A percentile compares a stretch with the other conserved stretches of the same genome.
phyloP scores from a whole-genome alignment of 2,113 vertebrate genomes.

The Pardalotus punctatus region DNA sequence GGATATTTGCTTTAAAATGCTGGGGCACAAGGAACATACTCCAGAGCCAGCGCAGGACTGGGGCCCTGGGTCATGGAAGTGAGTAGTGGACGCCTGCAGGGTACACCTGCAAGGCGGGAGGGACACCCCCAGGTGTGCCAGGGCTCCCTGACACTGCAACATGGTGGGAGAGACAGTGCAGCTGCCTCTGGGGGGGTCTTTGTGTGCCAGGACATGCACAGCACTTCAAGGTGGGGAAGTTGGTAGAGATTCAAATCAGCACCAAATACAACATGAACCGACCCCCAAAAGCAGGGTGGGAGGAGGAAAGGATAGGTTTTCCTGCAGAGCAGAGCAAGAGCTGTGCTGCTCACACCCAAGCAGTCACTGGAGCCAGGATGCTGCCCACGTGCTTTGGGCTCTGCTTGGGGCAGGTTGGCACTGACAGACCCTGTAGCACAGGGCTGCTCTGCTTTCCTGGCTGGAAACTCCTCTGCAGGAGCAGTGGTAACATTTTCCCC shows the following conservation, averaged over 20 bases:
- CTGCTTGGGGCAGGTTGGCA: background rate
- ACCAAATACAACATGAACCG: background rate
- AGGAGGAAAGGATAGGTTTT: background rate
- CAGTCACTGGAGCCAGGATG: background rate
- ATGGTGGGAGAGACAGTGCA: background rate
- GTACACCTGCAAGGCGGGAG: background rate
- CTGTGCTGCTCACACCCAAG: background rate
- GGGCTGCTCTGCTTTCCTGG: background rate
- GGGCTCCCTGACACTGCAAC: background rate
- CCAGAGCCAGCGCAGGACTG: accelerated
- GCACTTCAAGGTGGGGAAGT: background rate
- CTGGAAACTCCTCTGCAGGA: background rate
- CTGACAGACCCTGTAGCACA: background rate
- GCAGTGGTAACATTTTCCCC: background rate
- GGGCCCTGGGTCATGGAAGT: background rate
- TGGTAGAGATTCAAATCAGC: background rate
- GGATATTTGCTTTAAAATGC: background rate
- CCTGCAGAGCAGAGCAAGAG: background rate
- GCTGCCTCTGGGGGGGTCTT: background rate
- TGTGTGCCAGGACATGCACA: background rate
- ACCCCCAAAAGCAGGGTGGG: background rate
- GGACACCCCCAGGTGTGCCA: background rate
- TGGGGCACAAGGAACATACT: background rate
- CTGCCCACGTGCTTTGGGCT: background rate
- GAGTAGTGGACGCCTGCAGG: background rate